These are phyloP conservation scores for Drosophila repleta DNA, from an alignment of 1,140 invertebrate genomes.

Conservation along the genomic window DNA sequence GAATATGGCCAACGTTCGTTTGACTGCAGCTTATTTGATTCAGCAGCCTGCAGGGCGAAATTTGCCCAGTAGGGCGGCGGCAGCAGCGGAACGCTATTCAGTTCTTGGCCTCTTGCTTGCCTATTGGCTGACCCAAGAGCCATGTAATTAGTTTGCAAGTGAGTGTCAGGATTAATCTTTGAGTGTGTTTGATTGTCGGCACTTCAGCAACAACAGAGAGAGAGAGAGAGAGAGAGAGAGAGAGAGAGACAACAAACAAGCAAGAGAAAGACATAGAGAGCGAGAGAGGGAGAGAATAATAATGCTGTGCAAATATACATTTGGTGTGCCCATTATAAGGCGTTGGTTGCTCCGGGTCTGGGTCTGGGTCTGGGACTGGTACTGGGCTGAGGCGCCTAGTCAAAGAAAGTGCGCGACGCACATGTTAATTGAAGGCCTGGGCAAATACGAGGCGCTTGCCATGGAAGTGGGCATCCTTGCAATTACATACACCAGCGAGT, in stretches of 20 bases:
- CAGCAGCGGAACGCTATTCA: not conserved
- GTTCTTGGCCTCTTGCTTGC: conserved; percentile 8
- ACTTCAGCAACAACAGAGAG: conserved; percentile 39
- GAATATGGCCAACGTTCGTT: conserved; percentile 58
- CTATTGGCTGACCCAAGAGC: conserved; percentile 69
- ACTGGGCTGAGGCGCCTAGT: conserved; percentile 12
- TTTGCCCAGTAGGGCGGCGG: conserved; percentile 19
- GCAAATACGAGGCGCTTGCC: conserved; percentile 45
- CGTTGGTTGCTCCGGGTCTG: conserved; percentile 8
- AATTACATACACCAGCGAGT: conserved; percentile 38
- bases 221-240: not conserved
- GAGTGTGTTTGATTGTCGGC: conserved; percentile 80
- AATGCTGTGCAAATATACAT: conserved; percentile 68
- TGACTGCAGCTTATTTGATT: conserved; percentile 54
- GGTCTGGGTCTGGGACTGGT: not conserved
- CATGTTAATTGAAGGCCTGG: conserved; percentile 74
- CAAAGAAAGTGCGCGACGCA: conserved; percentile 71
- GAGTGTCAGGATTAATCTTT: conserved; percentile 82
- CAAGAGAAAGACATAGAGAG: not conserved
- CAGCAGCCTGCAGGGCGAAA: conserved; percentile 25
- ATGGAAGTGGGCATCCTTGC: conserved; percentile 26
- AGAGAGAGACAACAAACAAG: not conserved
- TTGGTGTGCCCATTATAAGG: conserved; percentile 34
- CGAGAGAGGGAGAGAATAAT: conserved; percentile 26
- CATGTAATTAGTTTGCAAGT: conserved; percentile 83